Conservation (phyloP, 1,140 invertebrate genomes). For the Leucophenga varia region DNA sequence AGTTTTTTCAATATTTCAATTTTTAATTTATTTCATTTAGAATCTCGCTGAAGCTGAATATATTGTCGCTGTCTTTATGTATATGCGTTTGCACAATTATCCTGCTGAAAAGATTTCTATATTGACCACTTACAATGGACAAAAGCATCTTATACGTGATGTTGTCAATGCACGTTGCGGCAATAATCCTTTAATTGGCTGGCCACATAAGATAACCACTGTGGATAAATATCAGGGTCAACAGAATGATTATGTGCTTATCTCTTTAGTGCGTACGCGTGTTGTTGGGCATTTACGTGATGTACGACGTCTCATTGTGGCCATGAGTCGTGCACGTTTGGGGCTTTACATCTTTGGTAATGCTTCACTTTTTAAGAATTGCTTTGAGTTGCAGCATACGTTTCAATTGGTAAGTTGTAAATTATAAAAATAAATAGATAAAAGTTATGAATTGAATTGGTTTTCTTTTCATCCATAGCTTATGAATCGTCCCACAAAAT, state of each 20-base stretch:
- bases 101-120: conserved; percentile 98
- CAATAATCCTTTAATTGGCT: conserved; percentile 94
- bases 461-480: conserved; percentile 47
- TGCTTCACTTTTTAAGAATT: conserved; percentile 91
- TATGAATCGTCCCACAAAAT: conserved; percentile 69
- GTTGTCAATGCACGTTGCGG: conserved; percentile 94
- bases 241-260: conserved; percentile 97
- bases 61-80: conserved; percentile 97
- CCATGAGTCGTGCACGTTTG: conserved; percentile 95
- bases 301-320: conserved; percentile 93
- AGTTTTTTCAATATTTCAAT: conserved; percentile 1
- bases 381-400: conserved; percentile 92
- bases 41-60: conserved; percentile 99
- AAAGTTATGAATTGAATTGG: not conserved
- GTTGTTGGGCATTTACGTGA: conserved; percentile 96
- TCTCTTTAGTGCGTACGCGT: conserved; percentile 94
- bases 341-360: conserved; percentile 96
- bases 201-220: conserved; percentile 92
- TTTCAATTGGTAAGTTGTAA: conserved; percentile 78
- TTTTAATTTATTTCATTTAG: conserved; percentile 57
- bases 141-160: conserved; percentile 96
- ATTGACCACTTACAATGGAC: conserved; percentile 99
- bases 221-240: conserved; percentile 99
- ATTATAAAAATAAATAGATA: not conserved
- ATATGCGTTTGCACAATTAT: conserved; percentile 96